Evolutionary conservation across 2,888 invertebrate species (phyloP).

Genomic region (Xiphydria camelus): DNA sequence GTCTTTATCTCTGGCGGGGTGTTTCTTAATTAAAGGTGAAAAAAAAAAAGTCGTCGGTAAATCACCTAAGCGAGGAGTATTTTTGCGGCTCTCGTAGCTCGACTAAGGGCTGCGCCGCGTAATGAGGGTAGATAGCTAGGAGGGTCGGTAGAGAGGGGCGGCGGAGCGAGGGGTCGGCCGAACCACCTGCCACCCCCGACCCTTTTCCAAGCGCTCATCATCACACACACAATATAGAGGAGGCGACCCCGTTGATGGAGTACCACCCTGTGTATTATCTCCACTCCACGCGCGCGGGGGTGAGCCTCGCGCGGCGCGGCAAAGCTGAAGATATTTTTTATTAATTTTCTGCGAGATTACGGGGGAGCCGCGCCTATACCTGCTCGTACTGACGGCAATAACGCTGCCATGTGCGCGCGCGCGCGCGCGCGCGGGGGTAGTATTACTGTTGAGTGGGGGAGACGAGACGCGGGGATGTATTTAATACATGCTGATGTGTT

Average conservation of each 20-base stretch:
- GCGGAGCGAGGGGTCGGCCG: background rate
- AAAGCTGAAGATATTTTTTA: background rate
- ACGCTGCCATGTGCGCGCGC: no score
- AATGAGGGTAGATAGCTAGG: constrained; percentile 1
- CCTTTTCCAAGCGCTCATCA: constrained; percentile 1
- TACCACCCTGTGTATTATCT: background rate
- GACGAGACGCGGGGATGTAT: no score
- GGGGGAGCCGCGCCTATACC: background rate
- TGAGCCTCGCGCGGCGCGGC: no score
- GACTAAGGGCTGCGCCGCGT: constrained; percentile 11
- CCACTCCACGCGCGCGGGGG: background rate
- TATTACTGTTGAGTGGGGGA: no score
- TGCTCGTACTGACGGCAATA: background rate
- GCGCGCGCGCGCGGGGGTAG: no score
- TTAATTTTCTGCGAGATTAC: constrained; percentile 1
- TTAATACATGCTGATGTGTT: no score
- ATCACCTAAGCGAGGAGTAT: constrained; percentile 15
- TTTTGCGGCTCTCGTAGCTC: constrained; percentile 14
- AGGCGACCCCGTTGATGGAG: background rate
- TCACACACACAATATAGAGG: background rate
- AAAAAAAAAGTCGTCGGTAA: constrained; percentile 12
- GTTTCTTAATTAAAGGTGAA: constrained; percentile 17
- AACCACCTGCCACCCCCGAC: constrained; percentile 1
- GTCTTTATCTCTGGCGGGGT: background rate
- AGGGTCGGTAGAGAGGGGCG: background rate